phyloP scores from a whole-genome alignment of 2,888 invertebrate genomes.

The Meta bourneti region DNA sequence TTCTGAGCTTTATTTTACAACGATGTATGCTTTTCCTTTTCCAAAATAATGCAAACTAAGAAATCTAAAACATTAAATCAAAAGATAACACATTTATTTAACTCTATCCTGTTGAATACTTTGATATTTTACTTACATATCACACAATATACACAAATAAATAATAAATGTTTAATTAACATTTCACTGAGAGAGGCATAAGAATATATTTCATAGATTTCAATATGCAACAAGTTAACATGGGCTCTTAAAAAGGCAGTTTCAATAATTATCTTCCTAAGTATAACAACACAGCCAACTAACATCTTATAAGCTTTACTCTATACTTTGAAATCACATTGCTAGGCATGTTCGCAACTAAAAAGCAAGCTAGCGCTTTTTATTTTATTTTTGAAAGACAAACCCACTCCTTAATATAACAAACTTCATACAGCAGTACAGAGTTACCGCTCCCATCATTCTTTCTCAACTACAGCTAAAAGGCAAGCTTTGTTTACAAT shows the following conservation, averaged over 20 bases:
- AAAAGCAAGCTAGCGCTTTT: conserved; percentile 37
- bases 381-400: conserved; percentile 34
- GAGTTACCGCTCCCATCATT: conserved; percentile 1
- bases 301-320: conserved; percentile 35
- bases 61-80: no score
- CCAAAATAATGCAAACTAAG: no score
- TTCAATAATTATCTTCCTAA: conserved; percentile 31
- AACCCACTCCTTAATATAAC: conserved; percentile 42
- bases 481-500: conserved; percentile 51
- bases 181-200: background rate
- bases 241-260: conserved; percentile 73
- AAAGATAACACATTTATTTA: no score
- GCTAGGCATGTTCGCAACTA: conserved; percentile 15
- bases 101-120: background rate
- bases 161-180: background rate
- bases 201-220: conserved; percentile 15
- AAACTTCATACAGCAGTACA: conserved; percentile 18
- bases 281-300: conserved; percentile 10
- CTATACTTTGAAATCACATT: conserved; percentile 47
- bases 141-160: background rate
- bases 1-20: no score
- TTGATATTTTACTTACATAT: conserved; percentile 5
- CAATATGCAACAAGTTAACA: conserved; percentile 24
- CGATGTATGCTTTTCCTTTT: no score
- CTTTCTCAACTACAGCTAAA: conserved; percentile 38